phyloP scores from a whole-genome alignment of 2,888 invertebrate genomes.

The Perithous albicinctus region DNA sequence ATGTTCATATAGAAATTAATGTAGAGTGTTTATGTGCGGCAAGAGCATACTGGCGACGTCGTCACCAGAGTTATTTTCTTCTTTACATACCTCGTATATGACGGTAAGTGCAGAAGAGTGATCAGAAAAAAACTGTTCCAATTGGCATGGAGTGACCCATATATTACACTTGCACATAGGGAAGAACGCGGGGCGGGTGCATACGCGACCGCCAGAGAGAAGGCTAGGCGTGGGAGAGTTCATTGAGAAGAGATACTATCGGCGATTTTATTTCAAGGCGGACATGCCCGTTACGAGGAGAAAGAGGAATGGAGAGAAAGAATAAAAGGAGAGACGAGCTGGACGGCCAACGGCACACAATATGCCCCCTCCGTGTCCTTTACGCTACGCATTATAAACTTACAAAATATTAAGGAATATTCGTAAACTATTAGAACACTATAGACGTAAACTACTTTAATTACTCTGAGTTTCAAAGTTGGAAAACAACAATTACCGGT shows the following conservation, averaged over 20 bases:
- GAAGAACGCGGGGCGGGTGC: slow-evolving; percentile 44
- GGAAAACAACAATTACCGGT: no score
- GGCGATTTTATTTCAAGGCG: slow-evolving; percentile 84
- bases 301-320: slow-evolving; percentile 63
- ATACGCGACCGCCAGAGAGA: slow-evolving; percentile 68
- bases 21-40: no score
- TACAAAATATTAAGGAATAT: neutral
- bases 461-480: no score
- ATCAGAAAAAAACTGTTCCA: neutral
- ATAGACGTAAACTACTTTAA: no score
- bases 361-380: slow-evolving; percentile 55
- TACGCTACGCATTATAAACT: slow-evolving; percentile 30
- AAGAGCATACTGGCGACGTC: no score
- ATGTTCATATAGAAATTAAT: no score
- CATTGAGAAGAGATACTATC: slow-evolving; percentile 84
- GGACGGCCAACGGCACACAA: slow-evolving; percentile 77
- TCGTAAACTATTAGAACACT: neutral
- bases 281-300: slow-evolving; percentile 82
- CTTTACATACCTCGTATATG: no score
- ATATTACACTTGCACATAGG: slow-evolving; percentile 37
- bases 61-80: no score
- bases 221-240: slow-evolving; percentile 85
- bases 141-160: neutral
- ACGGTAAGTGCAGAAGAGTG: neutral
- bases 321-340: slow-evolving; percentile 46